phyloP scores from a whole-genome alignment of 2,888 invertebrate genomes.

The Maniola hyperantus region DNA sequence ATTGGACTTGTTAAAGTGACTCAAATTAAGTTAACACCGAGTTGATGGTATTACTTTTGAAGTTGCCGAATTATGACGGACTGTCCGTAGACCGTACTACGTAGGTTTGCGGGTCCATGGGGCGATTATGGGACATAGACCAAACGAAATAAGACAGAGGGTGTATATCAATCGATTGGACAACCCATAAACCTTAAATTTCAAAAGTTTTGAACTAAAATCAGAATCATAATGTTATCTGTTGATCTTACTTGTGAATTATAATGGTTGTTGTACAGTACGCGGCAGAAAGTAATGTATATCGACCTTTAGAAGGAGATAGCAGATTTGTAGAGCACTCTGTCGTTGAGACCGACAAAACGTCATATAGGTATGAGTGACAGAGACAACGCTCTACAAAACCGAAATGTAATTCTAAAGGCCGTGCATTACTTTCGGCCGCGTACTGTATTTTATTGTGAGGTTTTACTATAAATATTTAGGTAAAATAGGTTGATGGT shows the following conservation, averaged over 20 bases:
- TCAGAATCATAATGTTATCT: not conserved
- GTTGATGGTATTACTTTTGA: slow-evolving; percentile 82
- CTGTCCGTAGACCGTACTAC: slow-evolving; percentile 61
- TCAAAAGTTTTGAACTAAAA: not conserved
- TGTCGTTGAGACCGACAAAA: no score
- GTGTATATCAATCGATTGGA: not conserved
- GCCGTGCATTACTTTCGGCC: no score
- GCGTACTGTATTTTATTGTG: no score
- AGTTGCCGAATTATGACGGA: slow-evolving; percentile 80
- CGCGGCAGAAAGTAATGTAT: no score
- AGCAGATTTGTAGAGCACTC: no score
- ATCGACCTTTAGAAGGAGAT: no score
- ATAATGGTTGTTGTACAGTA: no score
- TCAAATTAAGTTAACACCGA: slow-evolving; percentile 83
- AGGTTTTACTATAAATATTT: no score
- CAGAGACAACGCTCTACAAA: no score
- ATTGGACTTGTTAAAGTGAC: slow-evolving; percentile 83
- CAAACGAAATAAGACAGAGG: not conserved
- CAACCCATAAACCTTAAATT: not conserved
- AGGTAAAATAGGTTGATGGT: slow-evolving; percentile 42
- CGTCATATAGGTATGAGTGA: no score
- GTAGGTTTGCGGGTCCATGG: slow-evolving; percentile 55
- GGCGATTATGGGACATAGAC: slow-evolving; percentile 62
- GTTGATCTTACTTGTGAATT: no score
- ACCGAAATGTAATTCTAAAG: no score